A percentile compares a stretch with the other conserved stretches of the same genome.
Evolutionary conservation across 2,888 invertebrate genomes (phyloP).

Genomic region (Iphiclides podalirius): DNA sequence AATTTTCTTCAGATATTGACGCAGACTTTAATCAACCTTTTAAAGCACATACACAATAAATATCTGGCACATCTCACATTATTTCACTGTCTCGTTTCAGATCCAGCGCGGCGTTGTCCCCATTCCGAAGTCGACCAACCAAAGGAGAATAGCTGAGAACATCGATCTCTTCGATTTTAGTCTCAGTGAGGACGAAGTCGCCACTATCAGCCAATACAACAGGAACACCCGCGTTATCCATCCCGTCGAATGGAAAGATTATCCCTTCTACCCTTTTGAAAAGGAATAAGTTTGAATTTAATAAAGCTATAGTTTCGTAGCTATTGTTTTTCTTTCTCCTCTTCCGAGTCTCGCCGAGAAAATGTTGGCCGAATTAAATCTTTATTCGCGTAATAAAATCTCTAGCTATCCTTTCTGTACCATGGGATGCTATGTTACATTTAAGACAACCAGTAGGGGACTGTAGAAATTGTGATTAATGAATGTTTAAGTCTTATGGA

Average conservation of each 20-base stretch:
- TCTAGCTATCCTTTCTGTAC: too few species aligned
- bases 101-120: constrained; percentile 79
- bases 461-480: too few species aligned
- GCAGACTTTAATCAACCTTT: too few species aligned
- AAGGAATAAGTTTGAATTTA: constrained; percentile 25
- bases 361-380: background rate
- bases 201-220: constrained; percentile 73
- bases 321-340: constrained; percentile 13
- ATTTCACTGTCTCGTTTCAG: too few species aligned
- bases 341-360: too few species aligned
- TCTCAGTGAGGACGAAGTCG: constrained; percentile 74
- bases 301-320: constrained; percentile 17
- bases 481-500: too few species aligned
- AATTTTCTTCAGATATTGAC: too few species aligned
- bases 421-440: too few species aligned
- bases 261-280: constrained; percentile 52
- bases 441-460: too few species aligned
- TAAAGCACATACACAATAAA: too few species aligned
- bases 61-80: too few species aligned
- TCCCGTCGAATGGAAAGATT: constrained; percentile 39
- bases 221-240: constrained; percentile 56
- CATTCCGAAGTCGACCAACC: constrained; percentile 82
- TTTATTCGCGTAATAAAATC: too few species aligned
- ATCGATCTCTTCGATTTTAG: constrained; percentile 82
- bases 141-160: constrained; percentile 77